Base-by-base conservation (phyloP, 2,113 vertebrate genomes). In the Pantherophis guttatus region DNA sequence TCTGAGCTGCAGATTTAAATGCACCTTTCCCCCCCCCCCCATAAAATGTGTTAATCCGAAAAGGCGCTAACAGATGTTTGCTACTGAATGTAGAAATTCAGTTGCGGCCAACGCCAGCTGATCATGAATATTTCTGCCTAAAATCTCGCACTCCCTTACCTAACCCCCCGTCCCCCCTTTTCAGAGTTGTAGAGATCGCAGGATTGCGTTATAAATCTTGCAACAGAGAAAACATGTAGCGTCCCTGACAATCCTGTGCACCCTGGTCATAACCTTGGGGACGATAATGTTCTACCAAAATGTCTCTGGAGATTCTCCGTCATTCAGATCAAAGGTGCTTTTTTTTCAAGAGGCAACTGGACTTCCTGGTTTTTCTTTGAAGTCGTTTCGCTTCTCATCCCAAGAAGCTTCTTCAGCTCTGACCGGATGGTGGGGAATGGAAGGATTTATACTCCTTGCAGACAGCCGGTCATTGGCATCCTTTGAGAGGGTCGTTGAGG, bases 11-110 rank as follows among this genome's bases (percentile, higher is more conserved):
- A n/a, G 29, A 29, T n/a, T 65, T 29, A 10, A 65, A 29, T 12
- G 4, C 26, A 12, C 10, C 10, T 29, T n/a, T n/a, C 5, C 3
- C 2, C 0, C 0, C 3, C 12, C 13, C 13, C 4, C 2, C 10
- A 13, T 70, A 12, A 70, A 70, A n/a, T 0, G 29, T 15, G 29
- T 33, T 75, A 15, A 33, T 75, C 65, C 17, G n/a, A 75, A 75
- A 75, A 75, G 29, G 13, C 4, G 65, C 29, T 75, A 75, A 5
- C 65, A 75, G n/a, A 33, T 75, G 65, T 29, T 52, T 53, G 11
- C 50, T 87, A 3, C 50, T 29, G 50, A 29, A 53, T 50, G 23
- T 13, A 44, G 44, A 50, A 12, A 5, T 48, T 50, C 48, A 5
- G 13, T 87, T 11, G 39, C 6, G 2, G 50, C 50, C 23, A 29